A percentile compares a stretch with the other conserved stretches of the same genome.
These are phyloP conservation scores for Cylas formicarius DNA, from an alignment of 1,140 invertebrate species.

Conservation along the genomic window DNA sequence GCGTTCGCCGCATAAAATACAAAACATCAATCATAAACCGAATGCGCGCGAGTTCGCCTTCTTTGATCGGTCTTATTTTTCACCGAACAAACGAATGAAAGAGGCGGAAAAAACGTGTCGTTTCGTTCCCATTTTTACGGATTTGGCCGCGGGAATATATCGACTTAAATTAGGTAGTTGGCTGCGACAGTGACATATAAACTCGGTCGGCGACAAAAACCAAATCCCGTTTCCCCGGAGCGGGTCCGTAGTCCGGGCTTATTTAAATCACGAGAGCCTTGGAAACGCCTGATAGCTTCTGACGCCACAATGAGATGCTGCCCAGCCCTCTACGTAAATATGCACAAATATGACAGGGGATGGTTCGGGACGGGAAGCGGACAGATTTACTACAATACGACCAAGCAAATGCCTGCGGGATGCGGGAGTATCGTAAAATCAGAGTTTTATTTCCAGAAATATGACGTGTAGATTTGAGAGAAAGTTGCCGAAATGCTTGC, in stretches of 20 bases:
- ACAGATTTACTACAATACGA: no score
- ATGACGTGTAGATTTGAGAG: no score
- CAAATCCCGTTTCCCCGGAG: conserved; percentile 38
- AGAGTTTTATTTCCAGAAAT: no score
- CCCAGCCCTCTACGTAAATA: conserved; percentile 30
- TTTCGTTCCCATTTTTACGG: conserved; percentile 27
- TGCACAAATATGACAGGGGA: conserved; percentile 28
- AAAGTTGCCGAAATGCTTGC: no score
- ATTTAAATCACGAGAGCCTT: conserved; percentile 39
- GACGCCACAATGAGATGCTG: conserved; percentile 36
- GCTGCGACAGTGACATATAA: conserved; percentile 40
- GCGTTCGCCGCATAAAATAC: no score
- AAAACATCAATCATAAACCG: no score
- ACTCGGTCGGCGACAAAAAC: conserved; percentile 40
- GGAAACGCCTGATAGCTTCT: conserved; percentile 40
- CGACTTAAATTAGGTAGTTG: conserved; percentile 37
- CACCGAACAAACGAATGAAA: conserved; percentile 14
- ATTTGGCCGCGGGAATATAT: conserved; percentile 34
- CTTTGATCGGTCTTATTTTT: conserved; percentile 28
- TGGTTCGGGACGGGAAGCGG: not conserved
- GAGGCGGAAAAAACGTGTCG: conserved; percentile 7
- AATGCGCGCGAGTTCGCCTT: no score
- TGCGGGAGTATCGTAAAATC: no score
- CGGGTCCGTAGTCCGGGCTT: conserved; percentile 38
- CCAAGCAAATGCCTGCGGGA: no score